Percentiles rank a stretch among this genome's conserved stretches.
Conservation (phyloP, 1,140 invertebrate genomes). For the Pogonomyrmex barbatus region DNA sequence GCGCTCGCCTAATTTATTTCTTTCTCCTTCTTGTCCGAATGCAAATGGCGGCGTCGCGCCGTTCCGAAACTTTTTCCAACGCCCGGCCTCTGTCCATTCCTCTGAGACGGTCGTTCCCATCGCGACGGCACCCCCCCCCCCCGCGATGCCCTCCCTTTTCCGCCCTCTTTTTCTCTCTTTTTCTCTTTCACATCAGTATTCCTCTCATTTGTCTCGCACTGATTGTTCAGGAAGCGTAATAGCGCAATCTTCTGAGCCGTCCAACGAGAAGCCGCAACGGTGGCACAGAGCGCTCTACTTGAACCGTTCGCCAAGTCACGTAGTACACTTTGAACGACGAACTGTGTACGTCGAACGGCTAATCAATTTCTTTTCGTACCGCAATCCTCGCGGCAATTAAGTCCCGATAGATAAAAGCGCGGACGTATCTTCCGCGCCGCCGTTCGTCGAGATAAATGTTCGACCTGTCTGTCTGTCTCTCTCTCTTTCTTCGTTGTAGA, state of each 20-base stretch:
- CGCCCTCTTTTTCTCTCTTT: neutral
- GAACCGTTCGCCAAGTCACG: conserved; percentile 76
- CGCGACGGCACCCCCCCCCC: neutral
- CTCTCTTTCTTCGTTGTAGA: neutral
- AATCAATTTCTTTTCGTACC: conserved; percentile 73
- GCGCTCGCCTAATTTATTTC: conserved; percentile 75
- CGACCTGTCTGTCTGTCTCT: neutral
- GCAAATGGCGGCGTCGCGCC: conserved; percentile 68
- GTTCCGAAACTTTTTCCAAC: conserved; percentile 57
- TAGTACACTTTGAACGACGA: conserved; percentile 69
- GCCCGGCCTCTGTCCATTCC: neutral
- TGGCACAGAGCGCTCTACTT: conserved; percentile 19
- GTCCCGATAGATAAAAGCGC: conserved; percentile 51
- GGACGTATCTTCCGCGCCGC: neutral
- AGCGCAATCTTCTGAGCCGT: conserved; percentile 75
- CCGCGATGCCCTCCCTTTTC: conserved; percentile 19
- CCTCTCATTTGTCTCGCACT: conserved; percentile 79
- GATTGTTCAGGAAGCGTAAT: conserved; percentile 79
- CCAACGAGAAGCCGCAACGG: conserved; percentile 50
- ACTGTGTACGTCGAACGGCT: conserved; percentile 65
- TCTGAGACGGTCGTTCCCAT: conserved; percentile 28
- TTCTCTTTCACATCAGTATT: conserved; percentile 75
- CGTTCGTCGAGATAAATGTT: conserved; percentile 39
- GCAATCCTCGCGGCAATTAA: conserved; percentile 68
- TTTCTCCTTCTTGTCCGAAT: conserved; percentile 68